A percentile compares a stretch with the other conserved stretches of the same genome.
phyloP scores from a whole-genome alignment of 2,113 vertebrate species.

The Labrus mixtus region DNA sequence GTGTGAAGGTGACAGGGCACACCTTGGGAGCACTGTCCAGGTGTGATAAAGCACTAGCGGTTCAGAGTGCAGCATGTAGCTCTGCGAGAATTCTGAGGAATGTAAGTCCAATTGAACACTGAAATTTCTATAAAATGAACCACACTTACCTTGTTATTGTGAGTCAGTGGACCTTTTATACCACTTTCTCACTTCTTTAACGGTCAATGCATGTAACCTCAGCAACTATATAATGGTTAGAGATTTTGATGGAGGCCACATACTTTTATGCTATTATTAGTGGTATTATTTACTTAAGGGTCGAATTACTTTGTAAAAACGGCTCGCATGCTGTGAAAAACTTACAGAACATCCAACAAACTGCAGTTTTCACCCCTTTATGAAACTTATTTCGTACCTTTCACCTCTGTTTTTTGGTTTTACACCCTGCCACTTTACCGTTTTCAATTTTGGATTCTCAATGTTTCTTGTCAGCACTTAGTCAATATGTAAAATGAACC shows the following conservation, averaged over 20 bases:
- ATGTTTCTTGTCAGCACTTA: no score
- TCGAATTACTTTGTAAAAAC: no score
- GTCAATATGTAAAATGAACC: no score
- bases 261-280: no score
- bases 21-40: slow-evolving; percentile 26
- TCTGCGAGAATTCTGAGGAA: background rate
- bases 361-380: no score
- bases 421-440: no score
- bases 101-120: background rate
- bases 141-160: background rate
- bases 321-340: no score
- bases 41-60: slow-evolving; percentile 41
- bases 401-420: no score
- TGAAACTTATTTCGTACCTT: no score
- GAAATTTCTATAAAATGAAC: background rate
- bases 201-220: background rate
- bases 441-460: no score
- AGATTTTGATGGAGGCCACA: background rate
- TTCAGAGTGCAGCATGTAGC: background rate
- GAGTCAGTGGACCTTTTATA: background rate
- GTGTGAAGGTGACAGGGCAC: slow-evolving; percentile 57
- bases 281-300: no score
- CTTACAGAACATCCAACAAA: no score
- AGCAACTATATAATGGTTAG: background rate
- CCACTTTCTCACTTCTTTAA: background rate